Conservation (phyloP, 30 jellyfish, hydroid and myxozoan genomes). For the Catostylus mosaicus region DNA sequence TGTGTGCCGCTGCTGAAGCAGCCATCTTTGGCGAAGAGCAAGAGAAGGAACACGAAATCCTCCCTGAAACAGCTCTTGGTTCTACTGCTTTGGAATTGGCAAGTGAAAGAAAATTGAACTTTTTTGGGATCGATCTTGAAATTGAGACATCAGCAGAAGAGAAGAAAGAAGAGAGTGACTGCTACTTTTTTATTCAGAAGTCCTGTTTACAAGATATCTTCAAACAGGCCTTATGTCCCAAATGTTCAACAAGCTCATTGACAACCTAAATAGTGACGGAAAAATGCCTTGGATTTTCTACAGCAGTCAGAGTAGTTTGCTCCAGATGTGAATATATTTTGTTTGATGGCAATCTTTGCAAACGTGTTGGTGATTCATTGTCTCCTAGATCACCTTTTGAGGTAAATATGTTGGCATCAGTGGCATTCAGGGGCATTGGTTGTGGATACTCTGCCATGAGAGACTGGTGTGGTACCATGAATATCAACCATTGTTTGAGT, state of each 20-base stretch:
- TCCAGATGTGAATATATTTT: too few species aligned
- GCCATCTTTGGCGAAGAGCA: too few species aligned
- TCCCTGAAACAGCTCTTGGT: too few species aligned
- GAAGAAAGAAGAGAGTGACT: neutral
- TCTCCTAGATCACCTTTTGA: too few species aligned
- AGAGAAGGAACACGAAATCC: too few species aligned
- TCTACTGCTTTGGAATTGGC: too few species aligned
- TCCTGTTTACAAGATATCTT: neutral
- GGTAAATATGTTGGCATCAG: too few species aligned
- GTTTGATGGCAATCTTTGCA: too few species aligned
- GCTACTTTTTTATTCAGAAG: neutral
- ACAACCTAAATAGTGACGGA: neutral
- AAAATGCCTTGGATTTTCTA: neutral
- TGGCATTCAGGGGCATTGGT: too few species aligned
- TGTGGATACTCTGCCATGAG: too few species aligned
- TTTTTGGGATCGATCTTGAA: slow-evolving; percentile 29
- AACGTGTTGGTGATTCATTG: too few species aligned
- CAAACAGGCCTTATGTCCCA: neutral
- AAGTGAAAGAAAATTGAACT: slow-evolving; percentile 9
- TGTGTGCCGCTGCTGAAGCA: too few species aligned
- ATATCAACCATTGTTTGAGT: neutral
- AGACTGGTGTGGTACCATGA: slow-evolving; percentile 7
- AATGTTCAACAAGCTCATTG: neutral
- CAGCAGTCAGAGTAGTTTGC: neutral
- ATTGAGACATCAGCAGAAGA: slow-evolving; percentile 1